Percentiles rank a stretch among this genome's conserved stretches.
These are phyloP conservation scores for Periplaneta americana DNA, from an alignment of 1,140 invertebrate genomes.

Conservation along the genomic window DNA sequence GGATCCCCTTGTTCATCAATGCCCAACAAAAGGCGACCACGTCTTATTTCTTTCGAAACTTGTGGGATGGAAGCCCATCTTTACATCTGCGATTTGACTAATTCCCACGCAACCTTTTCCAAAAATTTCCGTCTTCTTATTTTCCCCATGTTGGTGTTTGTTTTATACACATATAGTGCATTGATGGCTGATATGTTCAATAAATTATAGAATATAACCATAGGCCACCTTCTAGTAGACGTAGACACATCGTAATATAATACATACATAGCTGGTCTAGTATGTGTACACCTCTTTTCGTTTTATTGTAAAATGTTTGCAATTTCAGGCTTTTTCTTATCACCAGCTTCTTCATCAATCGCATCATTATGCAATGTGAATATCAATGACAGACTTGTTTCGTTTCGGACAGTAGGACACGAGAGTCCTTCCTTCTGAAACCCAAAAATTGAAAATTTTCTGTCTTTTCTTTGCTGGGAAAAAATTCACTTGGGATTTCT, in stretches of 20 bases:
- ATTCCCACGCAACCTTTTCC: neutral
- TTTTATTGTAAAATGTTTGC: slow-evolving; percentile 35
- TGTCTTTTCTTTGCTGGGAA: no score
- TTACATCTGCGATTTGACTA: neutral
- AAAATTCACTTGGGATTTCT: no score
- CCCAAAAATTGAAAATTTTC: slow-evolving; percentile 26
- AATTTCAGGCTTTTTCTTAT: slow-evolving; percentile 32
- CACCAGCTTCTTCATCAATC: slow-evolving; percentile 22
- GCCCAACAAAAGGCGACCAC: neutral
- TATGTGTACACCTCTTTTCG: slow-evolving; percentile 38
- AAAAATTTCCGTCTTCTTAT: neutral
- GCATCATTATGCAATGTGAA: slow-evolving; percentile 24
- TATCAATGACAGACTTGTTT: slow-evolving; percentile 25
- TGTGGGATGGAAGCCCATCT: no score
- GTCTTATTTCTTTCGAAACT: slow-evolving; percentile 1
- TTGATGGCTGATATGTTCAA: no score
- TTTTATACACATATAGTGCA: neutral
- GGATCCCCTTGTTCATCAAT: neutral
- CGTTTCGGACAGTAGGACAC: slow-evolving; percentile 29
- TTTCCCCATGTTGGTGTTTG: neutral
- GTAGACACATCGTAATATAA: slow-evolving; percentile 23
- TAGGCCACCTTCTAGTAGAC: slow-evolving; percentile 18
- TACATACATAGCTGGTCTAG: slow-evolving; percentile 29
- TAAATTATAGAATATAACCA: slow-evolving; percentile 8
- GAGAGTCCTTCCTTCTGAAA: slow-evolving; percentile 25